Base-by-base conservation (phyloP, 2,888 invertebrate genomes). In the Eilema griseolum region DNA sequence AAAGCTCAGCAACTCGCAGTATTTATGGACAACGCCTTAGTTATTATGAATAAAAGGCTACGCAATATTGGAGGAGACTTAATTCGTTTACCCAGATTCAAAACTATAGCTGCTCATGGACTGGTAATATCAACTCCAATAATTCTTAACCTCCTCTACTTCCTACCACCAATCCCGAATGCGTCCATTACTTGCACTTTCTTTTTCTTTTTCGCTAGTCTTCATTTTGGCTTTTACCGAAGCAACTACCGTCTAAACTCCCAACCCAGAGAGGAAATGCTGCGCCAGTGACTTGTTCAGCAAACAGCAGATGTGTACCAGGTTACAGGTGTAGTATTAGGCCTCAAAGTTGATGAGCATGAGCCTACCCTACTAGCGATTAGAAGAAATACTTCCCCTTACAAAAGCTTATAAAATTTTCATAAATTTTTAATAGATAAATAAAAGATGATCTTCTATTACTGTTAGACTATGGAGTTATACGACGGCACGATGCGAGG, bases 401-500 rank as follows among this genome's bases (percentile, higher is more conserved):
- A 28, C 28, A 28, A 28, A 28, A 28, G 28, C 28, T 5, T 28
- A 28, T 28, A 28, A 28, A 28, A 28, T 28, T 3, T 28, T 28
- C 5, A 28, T 28, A 3, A 28, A 28, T 28, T 28, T n/a, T n/a
- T n/a, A n/a, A n/a, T 33, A 33, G 1, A 10, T 33, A 33, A 1
- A 33, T 10, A 10, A 33, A 33, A 8, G 3, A n/a, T 12, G 20
- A 16, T 12, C 12, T 64, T n/a, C 7, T 64, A 2, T 46, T 14
- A 5, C 7, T 63, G 7, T 14, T 73, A 92, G 92, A 66, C 81
- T 79, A 57, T 93, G 31, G 78, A 74, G 70, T 72, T 94, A 23
- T 76, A 67, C 28, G 71, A 87, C 0, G 94, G 94, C 7, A 69
- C 81, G 0, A 66, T 94, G 1, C 80, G 85, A 14, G 94, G 93